phyloP scores from a whole-genome alignment of 2,113 vertebrate species.

The Pithys albifrons region DNA sequence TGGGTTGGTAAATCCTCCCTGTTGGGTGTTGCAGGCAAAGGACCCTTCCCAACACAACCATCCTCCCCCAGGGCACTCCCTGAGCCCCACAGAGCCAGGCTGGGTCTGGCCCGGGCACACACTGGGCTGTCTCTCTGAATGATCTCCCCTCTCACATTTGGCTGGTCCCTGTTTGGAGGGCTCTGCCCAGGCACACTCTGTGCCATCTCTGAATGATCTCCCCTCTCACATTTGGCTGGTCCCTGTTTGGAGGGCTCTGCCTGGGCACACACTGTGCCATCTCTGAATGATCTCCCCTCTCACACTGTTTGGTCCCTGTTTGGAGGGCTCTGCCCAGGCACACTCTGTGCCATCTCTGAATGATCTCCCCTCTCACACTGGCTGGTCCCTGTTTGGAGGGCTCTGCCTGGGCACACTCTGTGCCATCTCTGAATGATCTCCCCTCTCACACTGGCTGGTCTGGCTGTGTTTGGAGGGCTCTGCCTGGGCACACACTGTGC shows the following conservation, averaged over 20 bases:
- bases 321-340: not conserved
- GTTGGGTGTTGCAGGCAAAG: not conserved
- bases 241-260: not conserved
- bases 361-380: not conserved
- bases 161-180: not conserved
- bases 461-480: too few species aligned
- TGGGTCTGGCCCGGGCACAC: not conserved
- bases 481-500: rapidly evolving
- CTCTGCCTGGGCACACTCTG: rapidly evolving
- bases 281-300: too few species aligned
- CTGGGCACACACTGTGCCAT: not conserved
- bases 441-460: rapidly evolving
- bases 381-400: too few species aligned
- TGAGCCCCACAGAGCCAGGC: rapidly evolving
- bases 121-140: rapidly evolving
- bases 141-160: not conserved
- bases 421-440: not conserved
- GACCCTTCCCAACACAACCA: rapidly evolving
- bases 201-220: not conserved
- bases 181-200: not conserved
- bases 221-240: too few species aligned
- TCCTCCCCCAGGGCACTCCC: not conserved
- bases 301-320: not conserved
- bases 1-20: not conserved
- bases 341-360: too few species aligned